phyloP scores from a whole-genome alignment of 2,888 invertebrate species.

The Netelia virgata region DNA sequence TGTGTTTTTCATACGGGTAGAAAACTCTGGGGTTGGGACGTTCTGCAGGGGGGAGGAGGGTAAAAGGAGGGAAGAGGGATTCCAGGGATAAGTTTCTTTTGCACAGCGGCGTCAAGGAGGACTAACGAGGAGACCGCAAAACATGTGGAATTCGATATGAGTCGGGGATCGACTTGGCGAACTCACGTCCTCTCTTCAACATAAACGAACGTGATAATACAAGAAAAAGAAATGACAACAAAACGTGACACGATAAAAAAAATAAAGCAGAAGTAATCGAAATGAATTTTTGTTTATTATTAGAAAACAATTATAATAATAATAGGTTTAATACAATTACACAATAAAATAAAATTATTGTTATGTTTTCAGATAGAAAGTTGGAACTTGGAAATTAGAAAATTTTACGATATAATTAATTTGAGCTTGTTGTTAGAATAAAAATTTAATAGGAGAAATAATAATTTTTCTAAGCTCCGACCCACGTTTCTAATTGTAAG shows the following conservation, averaged over 20 bases:
- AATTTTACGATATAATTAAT: background rate
- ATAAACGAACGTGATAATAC: background rate
- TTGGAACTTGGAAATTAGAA: too few relatives aligned
- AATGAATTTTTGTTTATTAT: too few relatives aligned
- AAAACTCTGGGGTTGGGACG: constrained; percentile 19
- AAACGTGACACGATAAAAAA: background rate
- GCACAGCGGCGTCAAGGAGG: constrained; percentile 50
- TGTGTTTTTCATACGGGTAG: constrained; percentile 23
- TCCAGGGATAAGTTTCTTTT: constrained; percentile 64
- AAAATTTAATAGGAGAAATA: background rate
- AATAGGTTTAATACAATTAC: background rate
- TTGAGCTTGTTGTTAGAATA: background rate
- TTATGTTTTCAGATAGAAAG: too few relatives aligned
- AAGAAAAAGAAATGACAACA: background rate
- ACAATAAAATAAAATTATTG: too few relatives aligned
- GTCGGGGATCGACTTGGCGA: constrained; percentile 50
- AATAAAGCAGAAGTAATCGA: background rate
- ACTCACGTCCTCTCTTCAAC: constrained; percentile 19
- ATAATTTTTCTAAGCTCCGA: too few relatives aligned
- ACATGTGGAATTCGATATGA: constrained; percentile 67
- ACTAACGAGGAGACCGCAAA: constrained; percentile 64
- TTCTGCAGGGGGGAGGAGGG: background rate
- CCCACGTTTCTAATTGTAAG: too few relatives aligned
- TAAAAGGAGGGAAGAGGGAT: constrained; percentile 17
- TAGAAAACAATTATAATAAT: background rate